Base-by-base conservation (phyloP, 2,113 vertebrate genomes). In the Alouatta palliata region DNA sequence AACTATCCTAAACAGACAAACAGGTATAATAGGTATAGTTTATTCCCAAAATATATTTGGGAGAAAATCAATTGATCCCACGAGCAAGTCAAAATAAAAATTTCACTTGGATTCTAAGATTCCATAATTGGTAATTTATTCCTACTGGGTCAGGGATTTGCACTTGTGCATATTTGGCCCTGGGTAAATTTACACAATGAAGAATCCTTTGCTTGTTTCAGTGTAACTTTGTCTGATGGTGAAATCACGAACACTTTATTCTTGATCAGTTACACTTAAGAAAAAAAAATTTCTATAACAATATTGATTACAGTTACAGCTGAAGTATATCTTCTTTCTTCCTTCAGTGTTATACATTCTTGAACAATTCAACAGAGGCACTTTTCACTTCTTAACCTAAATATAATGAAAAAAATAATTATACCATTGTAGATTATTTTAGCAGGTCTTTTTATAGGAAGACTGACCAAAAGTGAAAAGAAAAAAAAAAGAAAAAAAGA, bases 81-180 rank as follows among this genome's bases (percentile, higher is more conserved):
- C 52, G 32, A 96, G 1, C 47, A 95, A 87, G 19, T 79, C 54
- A 9, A 96, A 95, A 92, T 84, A 70, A 7, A 91, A 52, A 94
- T 94, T 94, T 95, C 32, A 84, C 52, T 93, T 86, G 8, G 30
- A 76, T 92, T 92, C 70, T 91, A 84, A 70, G 56, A 97, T 71
- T 93, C 68, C 9, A 10, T 83, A 32, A 79, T 70, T 93, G 52
- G 52, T 92, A 87, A 71, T 61, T 76, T 94, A 68, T 97, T 37
- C 25, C 35, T 56, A 66, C 4, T 52, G 70, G 52, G 14, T 87
- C 43, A 91, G 54, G 45, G 16, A 77, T 54, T 79, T 77, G 40
- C 8, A 20, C 54, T 17, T 45, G 8, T 81, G 13, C 25, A 17
- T 70, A 61, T 96, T 58, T 93, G 23, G 7, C 7, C 56, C 43